Evolutionary conservation across 2,797 vertebrate species (phyloP), one percentile per base, ranked within the genome.

Genomic region (Mus caroli): DNA sequence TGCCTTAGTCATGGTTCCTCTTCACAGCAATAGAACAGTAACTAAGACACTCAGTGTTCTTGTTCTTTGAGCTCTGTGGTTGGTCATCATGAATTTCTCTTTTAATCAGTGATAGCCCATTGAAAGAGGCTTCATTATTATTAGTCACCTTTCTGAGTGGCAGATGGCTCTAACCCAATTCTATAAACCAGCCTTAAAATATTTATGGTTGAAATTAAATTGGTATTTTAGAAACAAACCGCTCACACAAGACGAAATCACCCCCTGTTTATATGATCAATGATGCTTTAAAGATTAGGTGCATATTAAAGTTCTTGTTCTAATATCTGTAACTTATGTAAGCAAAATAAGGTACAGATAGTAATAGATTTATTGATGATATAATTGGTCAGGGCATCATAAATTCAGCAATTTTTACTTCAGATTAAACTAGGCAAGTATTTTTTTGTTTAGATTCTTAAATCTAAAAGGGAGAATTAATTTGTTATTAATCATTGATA

Each of bases 171-270:
- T 95, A 87, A 89, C 50, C 62, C 43, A 89, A 76, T 58, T 91
- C 76, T 82, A 64, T n/a, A 91, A 89, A 28, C 15, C 50, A 79
- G 31, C 19, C 34, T 96, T 85, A 91, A 8, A 96, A 80, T 64
- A 94, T 67, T 62, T 46, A 43, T 77, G 20, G 62, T 62, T 91
- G 92, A 94, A 96, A 95, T 97, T 92, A 96, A 94, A 94, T 69
- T 56, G 31, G 7, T 89, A 64, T 79, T 88, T 97, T 91, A 64
- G 78, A 80, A n/a, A 10, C 75, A 96, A 67, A 64, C 60, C 17
- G 75, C 73, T 54, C 50, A 84, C 11, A 75, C n/a, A 96, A 94
- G 82, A 77, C 95, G 22, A 95, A 96, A 37, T 87, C 56, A 86
- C 79, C 90, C 90, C 37, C n/a, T 95, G 56, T 37, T 95, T 40